Evolutionary conservation across 2,888 invertebrate species (phyloP), one percentile per base, ranked within the genome.

Genomic region (Drosophila prolongata): DNA sequence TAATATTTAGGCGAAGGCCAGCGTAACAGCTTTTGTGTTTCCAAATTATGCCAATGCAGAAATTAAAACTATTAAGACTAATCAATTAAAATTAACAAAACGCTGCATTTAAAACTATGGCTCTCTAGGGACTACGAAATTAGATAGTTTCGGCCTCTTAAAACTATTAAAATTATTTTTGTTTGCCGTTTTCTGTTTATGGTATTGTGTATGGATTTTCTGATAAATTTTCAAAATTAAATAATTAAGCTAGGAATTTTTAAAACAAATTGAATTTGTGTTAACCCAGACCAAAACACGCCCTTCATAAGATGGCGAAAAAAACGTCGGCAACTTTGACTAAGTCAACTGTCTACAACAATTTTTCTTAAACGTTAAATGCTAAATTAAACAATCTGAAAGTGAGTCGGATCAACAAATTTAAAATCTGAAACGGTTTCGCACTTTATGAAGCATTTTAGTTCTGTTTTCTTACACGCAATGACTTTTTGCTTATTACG

Each of bases 241-340:
- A 86, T 80, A 86, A 83, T 80, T 82, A 82, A 55, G 56, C 87
- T 87, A 80, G 67, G 40, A 61, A 53, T 68, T 38, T 55, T 64
- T 37, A 70, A 80, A 83, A 83, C 87, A 86, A 88, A 84, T 88
- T 86, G 49, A 70, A 83, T 88, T 83, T 82, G 83, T 60, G 58
- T 75, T 54, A 74, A 60, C 68, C 67, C 49, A 60, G 56, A 59
- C 58, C 67, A 61, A 50, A 49, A 42, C 42, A 57, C 50, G 44
- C 38, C 57, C 52, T 56, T 56, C 47, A 35, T 35, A 24, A 60
- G 35, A 46, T 42, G 46, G 64, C 13, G 30, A 42, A 27, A 70
- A 43, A 44, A 64, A 62, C 40, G 62, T 37, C 35, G 66, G 57
- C 76, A 58, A 73, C 70, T 16, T 75, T 75, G 83, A 86, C 86